Percentiles rank a stretch among this genome's conserved stretches.
Evolutionary conservation across 2,113 vertebrate genomes (phyloP).

Genomic region (Donacobius atricapilla): DNA sequence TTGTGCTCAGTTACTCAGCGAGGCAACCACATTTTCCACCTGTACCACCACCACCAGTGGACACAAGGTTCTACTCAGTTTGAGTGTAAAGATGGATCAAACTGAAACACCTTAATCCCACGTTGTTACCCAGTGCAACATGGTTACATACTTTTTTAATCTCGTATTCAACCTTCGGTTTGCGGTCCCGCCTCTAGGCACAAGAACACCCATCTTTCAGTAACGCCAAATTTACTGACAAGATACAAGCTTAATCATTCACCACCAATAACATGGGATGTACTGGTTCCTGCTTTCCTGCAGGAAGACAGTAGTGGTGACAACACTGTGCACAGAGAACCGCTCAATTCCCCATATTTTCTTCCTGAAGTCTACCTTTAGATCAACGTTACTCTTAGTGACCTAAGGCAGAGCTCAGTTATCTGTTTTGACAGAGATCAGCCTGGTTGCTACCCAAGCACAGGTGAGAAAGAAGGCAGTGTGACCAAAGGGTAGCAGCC

Average conservation of each 20-base stretch:
- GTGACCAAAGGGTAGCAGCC: neutral
- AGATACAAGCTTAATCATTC: neutral
- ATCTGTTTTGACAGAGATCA: neutral
- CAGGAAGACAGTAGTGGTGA: neutral
- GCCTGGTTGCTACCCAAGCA: neutral
- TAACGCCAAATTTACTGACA: neutral
- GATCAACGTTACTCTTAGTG: neutral
- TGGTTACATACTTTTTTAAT: conserved; percentile 70
- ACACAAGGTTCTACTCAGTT: neutral
- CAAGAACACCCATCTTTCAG: neutral
- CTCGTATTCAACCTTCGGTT: conserved; percentile 63
- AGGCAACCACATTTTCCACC: neutral
- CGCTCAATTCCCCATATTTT: neutral
- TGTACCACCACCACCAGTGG: neutral
- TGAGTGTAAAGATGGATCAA: neutral
- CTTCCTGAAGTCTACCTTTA: neutral
- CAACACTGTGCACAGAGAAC: neutral
- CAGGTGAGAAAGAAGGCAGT: neutral
- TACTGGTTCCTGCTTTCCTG: neutral
- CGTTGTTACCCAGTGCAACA: neutral
- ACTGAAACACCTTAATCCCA: conserved; percentile 10
- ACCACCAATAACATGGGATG: neutral
- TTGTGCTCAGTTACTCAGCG: neutral
- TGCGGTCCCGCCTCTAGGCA: conserved; percentile 75
- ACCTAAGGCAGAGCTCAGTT: neutral